Evolutionary conservation across 1,140 invertebrate species (phyloP).

Genomic region (Hormaphis cornu): DNA sequence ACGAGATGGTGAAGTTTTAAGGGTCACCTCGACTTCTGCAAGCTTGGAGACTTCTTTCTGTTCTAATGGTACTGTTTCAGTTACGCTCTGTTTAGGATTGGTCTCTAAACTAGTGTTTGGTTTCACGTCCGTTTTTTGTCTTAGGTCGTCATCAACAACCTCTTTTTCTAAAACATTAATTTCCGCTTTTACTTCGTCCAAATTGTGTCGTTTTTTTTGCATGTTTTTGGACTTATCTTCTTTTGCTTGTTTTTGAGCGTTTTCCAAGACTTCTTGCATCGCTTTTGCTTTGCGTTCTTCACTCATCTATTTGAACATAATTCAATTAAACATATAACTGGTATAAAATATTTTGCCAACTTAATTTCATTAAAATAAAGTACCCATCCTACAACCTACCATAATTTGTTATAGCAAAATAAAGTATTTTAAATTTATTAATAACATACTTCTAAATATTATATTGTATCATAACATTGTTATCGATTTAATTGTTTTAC

Average conservation of each 20-base stretch:
- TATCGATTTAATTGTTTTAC: too few relatives aligned
- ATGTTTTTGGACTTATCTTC: slow-evolving; percentile 43
- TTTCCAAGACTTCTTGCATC: slow-evolving; percentile 51
- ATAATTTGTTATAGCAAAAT: too few relatives aligned
- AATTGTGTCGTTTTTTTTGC: slow-evolving; percentile 32
- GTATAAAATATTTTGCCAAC: too few relatives aligned
- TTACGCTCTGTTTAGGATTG: neutral
- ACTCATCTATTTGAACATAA: slow-evolving; percentile 42
- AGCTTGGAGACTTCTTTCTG: neutral
- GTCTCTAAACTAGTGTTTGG: neutral
- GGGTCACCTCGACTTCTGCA: neutral
- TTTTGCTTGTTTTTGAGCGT: slow-evolving; percentile 51
- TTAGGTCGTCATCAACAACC: neutral
- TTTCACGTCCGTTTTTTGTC: too few relatives aligned
- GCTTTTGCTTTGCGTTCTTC: slow-evolving; percentile 51
- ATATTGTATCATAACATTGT: too few relatives aligned
- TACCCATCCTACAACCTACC: too few relatives aligned
- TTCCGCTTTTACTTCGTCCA: neutral
- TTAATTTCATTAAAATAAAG: too few relatives aligned
- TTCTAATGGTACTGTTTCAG: neutral
- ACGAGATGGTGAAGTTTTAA: slow-evolving; percentile 1
- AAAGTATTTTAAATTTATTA: too few relatives aligned
- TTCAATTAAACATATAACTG: too few relatives aligned
- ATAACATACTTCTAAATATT: too few relatives aligned
- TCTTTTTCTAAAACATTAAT: neutral